Conservation (phyloP, 2,113 vertebrate species). For the Onychostoma macrolepis region DNA sequence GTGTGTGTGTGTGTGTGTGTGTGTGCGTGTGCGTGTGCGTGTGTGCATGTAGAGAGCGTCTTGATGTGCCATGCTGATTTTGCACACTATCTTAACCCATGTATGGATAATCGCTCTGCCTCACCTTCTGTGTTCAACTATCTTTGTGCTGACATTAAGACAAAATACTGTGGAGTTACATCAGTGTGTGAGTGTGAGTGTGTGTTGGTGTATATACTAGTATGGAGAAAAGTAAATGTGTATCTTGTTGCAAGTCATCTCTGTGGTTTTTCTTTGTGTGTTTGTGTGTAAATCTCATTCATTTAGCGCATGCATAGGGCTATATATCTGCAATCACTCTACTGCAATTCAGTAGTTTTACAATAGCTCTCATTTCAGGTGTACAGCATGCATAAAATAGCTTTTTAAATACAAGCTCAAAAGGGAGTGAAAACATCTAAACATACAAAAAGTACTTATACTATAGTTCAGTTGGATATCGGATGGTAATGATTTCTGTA, state of each 20-base stretch:
- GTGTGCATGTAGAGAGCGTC: too few species aligned
- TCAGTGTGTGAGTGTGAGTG: not conserved
- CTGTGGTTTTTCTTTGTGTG: not conserved
- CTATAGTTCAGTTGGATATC: not conserved
- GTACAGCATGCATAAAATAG: constrained; percentile 6
- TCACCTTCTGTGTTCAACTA: constrained; percentile 9
- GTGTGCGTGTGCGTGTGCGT: not conserved
- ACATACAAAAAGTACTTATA: not conserved
- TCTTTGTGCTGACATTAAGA: not conserved
- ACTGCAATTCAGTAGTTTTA: constrained; percentile 19
- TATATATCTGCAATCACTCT: not conserved
- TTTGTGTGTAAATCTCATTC: constrained; percentile 3
- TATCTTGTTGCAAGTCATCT: not conserved
- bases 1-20: constrained; percentile 5
- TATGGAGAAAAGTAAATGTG: constrained; percentile 5
- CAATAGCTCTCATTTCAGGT: constrained; percentile 4
- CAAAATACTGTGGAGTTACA: constrained; percentile 1
- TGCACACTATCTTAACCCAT: not conserved
- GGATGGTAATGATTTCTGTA: not conserved
- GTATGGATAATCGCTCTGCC: not conserved
- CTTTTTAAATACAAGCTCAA: not conserved
- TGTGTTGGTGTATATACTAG: not conserved
- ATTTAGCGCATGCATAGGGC: constrained; percentile 31
- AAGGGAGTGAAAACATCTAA: not conserved
- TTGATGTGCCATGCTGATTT: constrained; percentile 20